Conservation (phyloP, 2,888 invertebrate species). For the Craniophora ligustri region DNA sequence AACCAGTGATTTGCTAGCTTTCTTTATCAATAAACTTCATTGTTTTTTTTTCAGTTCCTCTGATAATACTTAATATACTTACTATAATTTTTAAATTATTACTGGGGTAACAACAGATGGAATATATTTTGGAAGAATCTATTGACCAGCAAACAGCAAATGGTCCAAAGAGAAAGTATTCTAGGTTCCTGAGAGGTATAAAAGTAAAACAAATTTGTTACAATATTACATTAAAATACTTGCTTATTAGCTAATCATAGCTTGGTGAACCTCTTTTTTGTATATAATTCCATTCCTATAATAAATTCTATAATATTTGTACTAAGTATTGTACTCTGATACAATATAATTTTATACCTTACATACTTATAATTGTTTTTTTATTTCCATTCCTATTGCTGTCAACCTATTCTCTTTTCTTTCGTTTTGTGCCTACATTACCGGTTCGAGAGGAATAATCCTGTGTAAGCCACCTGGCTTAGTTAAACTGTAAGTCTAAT, state of each 20-base stretch:
- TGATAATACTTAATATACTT: conserved; percentile 96
- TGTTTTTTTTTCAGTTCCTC: conserved; percentile 94
- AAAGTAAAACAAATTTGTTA: conserved; percentile 4
- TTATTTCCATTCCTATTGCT: neutral
- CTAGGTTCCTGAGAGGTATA: neutral
- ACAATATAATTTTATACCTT: neutral
- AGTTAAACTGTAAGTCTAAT: no score
- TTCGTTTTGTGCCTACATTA: no score
- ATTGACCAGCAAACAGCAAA: conserved; percentile 2
- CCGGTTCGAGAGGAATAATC: no score
- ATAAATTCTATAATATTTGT: neutral
- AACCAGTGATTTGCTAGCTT: no score
- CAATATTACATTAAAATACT: neutral
- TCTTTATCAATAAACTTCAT: neutral
- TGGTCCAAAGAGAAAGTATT: conserved; percentile 3
- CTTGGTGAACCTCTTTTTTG: no score
- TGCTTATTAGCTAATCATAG: neutral
- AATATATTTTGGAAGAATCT: conserved; percentile 9
- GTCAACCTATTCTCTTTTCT: no score
- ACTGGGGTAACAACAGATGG: conserved; percentile 90
- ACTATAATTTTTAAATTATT: conserved; percentile 96
- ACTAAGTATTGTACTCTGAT: neutral
- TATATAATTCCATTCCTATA: neutral
- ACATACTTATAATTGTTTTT: neutral
- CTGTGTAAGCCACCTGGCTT: no score